Conservation (phyloP, 2,888 invertebrate species). For the Brachylomia viminalis region DNA sequence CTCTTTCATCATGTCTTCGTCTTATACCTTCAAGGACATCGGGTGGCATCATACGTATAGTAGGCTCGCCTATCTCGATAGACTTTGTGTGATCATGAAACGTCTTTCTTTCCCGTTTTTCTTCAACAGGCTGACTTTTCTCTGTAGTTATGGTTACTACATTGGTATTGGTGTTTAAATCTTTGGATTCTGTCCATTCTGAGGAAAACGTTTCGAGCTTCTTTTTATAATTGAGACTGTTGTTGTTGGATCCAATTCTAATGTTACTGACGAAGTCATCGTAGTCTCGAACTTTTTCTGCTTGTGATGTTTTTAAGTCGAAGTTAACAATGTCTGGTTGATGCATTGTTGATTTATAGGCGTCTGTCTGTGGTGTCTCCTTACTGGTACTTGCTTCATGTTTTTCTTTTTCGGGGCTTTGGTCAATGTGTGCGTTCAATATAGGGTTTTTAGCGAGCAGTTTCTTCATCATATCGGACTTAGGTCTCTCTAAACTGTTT, state of each 20-base stretch:
- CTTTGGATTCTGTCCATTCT: slow-evolving; percentile 84
- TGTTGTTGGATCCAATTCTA: slow-evolving; percentile 87
- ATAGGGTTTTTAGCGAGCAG: slow-evolving; percentile 89
- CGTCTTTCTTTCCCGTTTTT: slow-evolving; percentile 81
- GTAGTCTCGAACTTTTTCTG: slow-evolving; percentile 80
- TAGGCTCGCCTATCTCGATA: slow-evolving; percentile 87
- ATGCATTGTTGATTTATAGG: slow-evolving; percentile 85
- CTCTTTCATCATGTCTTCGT: slow-evolving; percentile 80
- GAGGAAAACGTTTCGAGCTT: slow-evolving; percentile 78
- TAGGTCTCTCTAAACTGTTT: slow-evolving; percentile 91
- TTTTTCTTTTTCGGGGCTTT: slow-evolving; percentile 75
- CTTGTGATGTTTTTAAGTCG: slow-evolving; percentile 82
- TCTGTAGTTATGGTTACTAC: slow-evolving; percentile 87
- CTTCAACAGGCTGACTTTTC: slow-evolving; percentile 79
- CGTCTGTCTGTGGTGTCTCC: slow-evolving; percentile 81
- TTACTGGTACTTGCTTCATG: slow-evolving; percentile 80
- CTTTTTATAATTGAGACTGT: slow-evolving; percentile 83
- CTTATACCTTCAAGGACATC: slow-evolving; percentile 87
- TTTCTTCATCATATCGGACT: slow-evolving; percentile 91
- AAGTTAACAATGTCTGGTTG: slow-evolving; percentile 89
- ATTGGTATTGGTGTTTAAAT: slow-evolving; percentile 75
- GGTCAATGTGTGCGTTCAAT: slow-evolving; percentile 86
- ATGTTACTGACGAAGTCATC: slow-evolving; percentile 89
- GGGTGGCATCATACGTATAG: slow-evolving; percentile 83
- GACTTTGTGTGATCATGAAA: slow-evolving; percentile 83